Evolutionary conservation across 2,797 vertebrate genomes (phyloP).

Genomic region (Pteropus rufus): DNA sequence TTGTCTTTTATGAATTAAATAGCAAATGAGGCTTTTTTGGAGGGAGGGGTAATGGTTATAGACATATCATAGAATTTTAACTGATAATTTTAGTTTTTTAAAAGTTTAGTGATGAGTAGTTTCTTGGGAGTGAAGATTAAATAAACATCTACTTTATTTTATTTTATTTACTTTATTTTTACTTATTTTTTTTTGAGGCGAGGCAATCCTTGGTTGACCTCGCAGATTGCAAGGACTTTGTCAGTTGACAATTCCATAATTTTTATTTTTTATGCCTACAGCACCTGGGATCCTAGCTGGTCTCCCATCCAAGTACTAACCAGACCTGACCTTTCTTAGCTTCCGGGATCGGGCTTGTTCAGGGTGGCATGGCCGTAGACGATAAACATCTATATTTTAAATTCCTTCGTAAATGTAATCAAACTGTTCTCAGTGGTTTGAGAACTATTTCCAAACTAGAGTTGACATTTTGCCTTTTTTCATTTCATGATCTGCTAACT

Average conservation of each 20-base stretch:
- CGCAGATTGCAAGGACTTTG: too few relatives aligned
- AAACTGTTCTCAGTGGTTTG: slow-evolving; percentile 23
- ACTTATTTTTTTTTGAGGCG: too few relatives aligned
- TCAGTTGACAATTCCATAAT: too few relatives aligned
- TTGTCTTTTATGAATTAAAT: background rate
- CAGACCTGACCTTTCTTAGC: too few relatives aligned
- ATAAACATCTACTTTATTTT: too few relatives aligned
- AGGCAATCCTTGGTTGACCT: too few relatives aligned
- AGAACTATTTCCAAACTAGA: slow-evolving; percentile 2
- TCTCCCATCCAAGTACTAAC: too few relatives aligned
- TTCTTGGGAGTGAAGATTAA: background rate
- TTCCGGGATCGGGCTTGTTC: too few relatives aligned
- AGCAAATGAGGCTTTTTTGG: background rate
- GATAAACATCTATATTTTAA: background rate
- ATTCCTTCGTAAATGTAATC: slow-evolving; percentile 8
- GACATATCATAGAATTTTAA: background rate
- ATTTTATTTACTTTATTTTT: too few relatives aligned
- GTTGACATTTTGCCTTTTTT: slow-evolving; percentile 1
- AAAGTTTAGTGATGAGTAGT: background rate
- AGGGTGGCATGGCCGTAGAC: background rate
- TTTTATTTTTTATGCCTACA: too few relatives aligned
- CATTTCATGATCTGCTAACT: background rate
- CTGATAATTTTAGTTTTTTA: background rate
- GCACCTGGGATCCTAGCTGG: too few relatives aligned
- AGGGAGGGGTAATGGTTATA: background rate